Conservation (phyloP, 2,113 vertebrate genomes). For the Brienomyrus longianalis region DNA sequence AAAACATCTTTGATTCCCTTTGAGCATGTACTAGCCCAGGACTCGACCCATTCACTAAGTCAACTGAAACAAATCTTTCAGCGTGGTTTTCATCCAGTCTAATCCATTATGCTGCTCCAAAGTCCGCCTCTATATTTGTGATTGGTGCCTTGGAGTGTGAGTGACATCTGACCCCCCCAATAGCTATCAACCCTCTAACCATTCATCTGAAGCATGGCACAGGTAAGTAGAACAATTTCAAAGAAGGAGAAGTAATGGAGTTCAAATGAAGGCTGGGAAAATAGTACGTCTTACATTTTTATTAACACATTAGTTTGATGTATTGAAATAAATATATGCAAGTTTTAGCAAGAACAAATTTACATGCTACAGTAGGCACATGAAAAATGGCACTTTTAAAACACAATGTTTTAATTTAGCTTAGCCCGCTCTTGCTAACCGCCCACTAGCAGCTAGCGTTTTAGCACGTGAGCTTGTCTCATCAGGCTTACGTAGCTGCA, state of each 20-base stretch:
- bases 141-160: not conserved
- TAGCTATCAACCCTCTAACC: not conserved
- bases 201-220: not conserved
- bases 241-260: no score
- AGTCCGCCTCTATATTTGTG: not conserved
- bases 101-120: not conserved
- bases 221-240: not conserved
- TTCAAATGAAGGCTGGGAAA: not conserved
- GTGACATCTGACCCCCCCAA: not conserved
- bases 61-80: not conserved
- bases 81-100: not conserved
- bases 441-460: not conserved
- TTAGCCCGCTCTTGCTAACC: not conserved
- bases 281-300: not conserved
- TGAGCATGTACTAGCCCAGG: not conserved
- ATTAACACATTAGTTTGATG: not conserved
- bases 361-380: not conserved
- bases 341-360: not conserved
- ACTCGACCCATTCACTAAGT: not conserved
- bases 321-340: not conserved
- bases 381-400: not conserved
- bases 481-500: not conserved
- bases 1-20: not conserved
- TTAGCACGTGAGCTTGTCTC: not conserved
- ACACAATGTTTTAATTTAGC: not conserved